A percentile compares a stretch with the other conserved stretches of the same genome.
These are phyloP conservation scores for Pantherophis vulpinus DNA, from an alignment of 2,797 vertebrate genomes.

Conservation along the genomic window DNA sequence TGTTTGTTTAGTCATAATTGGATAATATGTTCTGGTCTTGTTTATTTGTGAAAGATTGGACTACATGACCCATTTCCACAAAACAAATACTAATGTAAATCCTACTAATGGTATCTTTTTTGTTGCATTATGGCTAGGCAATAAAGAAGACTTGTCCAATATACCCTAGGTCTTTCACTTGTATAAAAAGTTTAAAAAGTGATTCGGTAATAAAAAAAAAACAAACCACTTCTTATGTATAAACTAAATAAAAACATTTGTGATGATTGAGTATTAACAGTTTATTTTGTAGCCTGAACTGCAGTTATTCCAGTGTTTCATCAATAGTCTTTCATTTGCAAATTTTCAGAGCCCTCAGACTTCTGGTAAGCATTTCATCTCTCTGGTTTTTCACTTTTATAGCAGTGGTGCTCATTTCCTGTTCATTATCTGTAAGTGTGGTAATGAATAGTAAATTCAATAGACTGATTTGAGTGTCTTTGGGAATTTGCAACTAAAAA, in stretches of 20 bases:
- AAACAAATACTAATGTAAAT: background rate
- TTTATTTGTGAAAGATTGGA: background rate
- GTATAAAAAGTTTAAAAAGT: background rate
- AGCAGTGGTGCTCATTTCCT: background rate
- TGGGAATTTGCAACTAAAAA: background rate
- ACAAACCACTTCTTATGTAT: background rate
- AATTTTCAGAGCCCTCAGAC: background rate
- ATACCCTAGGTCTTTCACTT: background rate
- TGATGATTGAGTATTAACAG: background rate
- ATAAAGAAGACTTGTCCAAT: background rate
- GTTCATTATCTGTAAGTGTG: background rate
- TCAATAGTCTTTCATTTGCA: background rate
- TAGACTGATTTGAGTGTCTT: background rate
- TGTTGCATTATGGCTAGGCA: background rate
- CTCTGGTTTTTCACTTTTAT: background rate
- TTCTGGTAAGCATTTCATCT: background rate
- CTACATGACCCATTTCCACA: background rate
- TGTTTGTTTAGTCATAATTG: background rate
- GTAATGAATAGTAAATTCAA: background rate
- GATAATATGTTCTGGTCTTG: background rate
- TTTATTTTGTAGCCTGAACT: background rate
- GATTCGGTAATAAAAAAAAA: background rate
- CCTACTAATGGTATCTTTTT: background rate
- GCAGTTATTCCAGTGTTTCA: rapidly evolving
- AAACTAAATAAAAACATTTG: background rate